Evolutionary conservation across 2,797 vertebrate species (phyloP).

Genomic region (Tenualosa thibaudeaui): DNA sequence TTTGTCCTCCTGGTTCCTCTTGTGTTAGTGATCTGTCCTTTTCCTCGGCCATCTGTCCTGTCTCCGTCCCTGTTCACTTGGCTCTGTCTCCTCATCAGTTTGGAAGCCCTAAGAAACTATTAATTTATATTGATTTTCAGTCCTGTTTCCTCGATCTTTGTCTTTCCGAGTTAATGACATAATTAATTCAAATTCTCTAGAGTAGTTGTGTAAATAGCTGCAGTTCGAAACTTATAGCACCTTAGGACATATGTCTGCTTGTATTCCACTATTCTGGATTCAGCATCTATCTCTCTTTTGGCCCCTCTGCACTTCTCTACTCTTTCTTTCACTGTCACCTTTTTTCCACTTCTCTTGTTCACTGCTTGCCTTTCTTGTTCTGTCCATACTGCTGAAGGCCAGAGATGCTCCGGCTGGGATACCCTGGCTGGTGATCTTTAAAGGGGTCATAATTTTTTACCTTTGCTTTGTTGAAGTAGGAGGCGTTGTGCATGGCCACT

Average conservation of each 20-base stretch:
- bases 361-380: background rate
- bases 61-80: background rate
- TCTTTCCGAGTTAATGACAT: no score
- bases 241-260: background rate
- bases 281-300: background rate
- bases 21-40: slow-evolving; percentile 24
- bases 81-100: background rate
- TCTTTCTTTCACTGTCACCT: background rate
- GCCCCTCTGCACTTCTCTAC: background rate
- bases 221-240: background rate
- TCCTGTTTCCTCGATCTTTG: no score
- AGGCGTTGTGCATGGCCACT: no score
- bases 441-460: no score
- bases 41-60: background rate
- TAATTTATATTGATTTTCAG: no score
- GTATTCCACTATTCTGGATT: background rate
- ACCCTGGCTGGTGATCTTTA: no score
- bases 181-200: no score
- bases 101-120: no score
- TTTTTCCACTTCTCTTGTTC: background rate
- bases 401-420: no score
- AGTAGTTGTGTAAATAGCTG: no score
- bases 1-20: slow-evolving; percentile 13
- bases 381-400: no score
- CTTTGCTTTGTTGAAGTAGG: no score